Percentiles rank a stretch among this genome's conserved stretches.
Evolutionary conservation across 1,140 invertebrate species (phyloP).

Genomic region (Atta cephalotes): DNA sequence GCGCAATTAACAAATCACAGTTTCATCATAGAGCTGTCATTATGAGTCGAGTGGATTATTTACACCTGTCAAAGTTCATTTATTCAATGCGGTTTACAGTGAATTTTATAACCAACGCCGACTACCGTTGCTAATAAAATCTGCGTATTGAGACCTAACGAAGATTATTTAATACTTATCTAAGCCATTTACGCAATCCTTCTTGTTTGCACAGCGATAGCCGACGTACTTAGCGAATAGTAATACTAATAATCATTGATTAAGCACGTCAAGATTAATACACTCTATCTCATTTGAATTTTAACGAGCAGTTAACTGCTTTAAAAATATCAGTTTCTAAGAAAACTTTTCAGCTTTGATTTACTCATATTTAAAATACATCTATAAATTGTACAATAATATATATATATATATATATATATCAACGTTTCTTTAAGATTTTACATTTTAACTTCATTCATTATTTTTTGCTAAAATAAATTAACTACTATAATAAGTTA

Average conservation of each 20-base stretch:
- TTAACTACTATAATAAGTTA: neutral
- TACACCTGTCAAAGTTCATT: conserved; percentile 25
- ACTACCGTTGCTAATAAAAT: conserved; percentile 27
- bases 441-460: conserved; percentile 12
- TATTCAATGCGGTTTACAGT: neutral
- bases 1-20: conserved; percentile 24
- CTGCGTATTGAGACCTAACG: neutral
- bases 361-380: neutral
- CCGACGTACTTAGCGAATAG: neutral
- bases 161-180: conserved; percentile 54
- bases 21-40: conserved; percentile 14
- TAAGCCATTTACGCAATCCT: conserved; percentile 24
- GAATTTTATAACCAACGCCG: conserved; percentile 14
- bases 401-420: neutral
- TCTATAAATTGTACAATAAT: neutral
- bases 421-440: neutral
- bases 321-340: neutral
- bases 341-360: neutral
- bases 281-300: conserved; percentile 26
- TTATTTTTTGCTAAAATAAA: neutral
- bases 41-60: conserved; percentile 4
- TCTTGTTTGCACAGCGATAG: conserved; percentile 13
- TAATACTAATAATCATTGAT: conserved; percentile 33
- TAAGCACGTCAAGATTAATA: conserved; percentile 23
- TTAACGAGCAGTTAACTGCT: neutral